phyloP scores from a whole-genome alignment of 2,113 vertebrate genomes.

The Protomyctophum bolini region DNA sequence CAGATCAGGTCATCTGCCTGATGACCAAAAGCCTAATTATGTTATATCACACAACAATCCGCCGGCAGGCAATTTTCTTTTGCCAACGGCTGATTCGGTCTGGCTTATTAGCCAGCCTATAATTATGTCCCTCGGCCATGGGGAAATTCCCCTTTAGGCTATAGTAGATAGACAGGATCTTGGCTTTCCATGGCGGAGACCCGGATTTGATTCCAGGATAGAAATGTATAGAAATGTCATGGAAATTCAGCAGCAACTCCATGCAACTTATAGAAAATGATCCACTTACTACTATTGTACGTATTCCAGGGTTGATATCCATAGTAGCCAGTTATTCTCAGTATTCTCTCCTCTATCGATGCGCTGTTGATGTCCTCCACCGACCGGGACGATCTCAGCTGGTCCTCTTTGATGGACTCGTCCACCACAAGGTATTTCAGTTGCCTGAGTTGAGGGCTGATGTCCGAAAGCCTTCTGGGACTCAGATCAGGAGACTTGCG shows the following conservation, averaged over 20 bases:
- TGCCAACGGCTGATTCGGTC: no score
- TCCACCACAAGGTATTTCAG: slow-evolving; percentile 94
- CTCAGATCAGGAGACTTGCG: slow-evolving; percentile 91
- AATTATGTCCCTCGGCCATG: no score
- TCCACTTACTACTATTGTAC: slow-evolving; percentile 87
- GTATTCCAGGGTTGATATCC: slow-evolving; percentile 94
- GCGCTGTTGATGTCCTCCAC: slow-evolving; percentile 92
- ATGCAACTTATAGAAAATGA: background rate
- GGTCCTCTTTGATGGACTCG: slow-evolving; percentile 92
- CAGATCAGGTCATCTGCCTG: no score
- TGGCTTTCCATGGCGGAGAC: no score
- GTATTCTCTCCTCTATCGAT: slow-evolving; percentile 92
- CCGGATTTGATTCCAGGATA: no score
- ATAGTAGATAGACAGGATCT: no score
- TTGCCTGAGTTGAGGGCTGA: slow-evolving; percentile 95
- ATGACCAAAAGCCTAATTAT: no score
- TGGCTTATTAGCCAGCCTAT: no score
- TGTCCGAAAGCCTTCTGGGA: slow-evolving; percentile 94
- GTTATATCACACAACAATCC: no score
- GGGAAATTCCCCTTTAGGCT: no score
- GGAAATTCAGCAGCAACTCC: background rate
- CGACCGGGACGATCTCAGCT: slow-evolving; percentile 90
- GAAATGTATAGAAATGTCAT: background rate
- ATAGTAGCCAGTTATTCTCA: slow-evolving; percentile 93
- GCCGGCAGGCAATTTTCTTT: no score